Evolutionary conservation across 2,888 invertebrate species (phyloP).

Genomic region (Platycheirus albimanus): DNA sequence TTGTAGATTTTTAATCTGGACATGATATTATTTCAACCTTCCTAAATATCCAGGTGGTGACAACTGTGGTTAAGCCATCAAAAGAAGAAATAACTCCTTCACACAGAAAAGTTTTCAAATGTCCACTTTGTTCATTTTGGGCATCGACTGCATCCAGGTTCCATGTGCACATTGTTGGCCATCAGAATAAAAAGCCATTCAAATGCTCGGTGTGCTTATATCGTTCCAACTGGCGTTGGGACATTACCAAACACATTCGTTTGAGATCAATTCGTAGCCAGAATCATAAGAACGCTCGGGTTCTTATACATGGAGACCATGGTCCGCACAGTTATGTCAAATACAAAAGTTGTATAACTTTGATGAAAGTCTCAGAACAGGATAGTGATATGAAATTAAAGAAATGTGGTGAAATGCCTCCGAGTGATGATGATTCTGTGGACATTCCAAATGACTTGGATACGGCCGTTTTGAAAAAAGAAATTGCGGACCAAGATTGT

Average conservation of each 20-base stretch:
- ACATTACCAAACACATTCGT: conserved; percentile 97
- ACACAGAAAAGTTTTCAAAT: conserved; percentile 92
- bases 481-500: conserved; percentile 77
- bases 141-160: conserved; percentile 95
- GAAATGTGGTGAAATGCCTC: conserved; percentile 82
- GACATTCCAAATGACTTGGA: conserved; percentile 83
- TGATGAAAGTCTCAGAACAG: conserved; percentile 85
- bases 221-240: conserved; percentile 98
- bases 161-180: conserved; percentile 96
- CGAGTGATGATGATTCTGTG: conserved; percentile 83
- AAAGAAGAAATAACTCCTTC: conserved; percentile 86
- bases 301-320: conserved; percentile 95
- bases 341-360: conserved; percentile 93
- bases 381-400: conserved; percentile 78
- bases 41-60: no score
- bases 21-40: no score
- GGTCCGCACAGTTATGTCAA: conserved; percentile 95
- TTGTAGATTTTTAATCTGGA: no score
- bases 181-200: conserved; percentile 96
- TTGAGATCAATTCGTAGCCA: conserved; percentile 93
- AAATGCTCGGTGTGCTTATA: conserved; percentile 97
- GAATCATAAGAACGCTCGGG: conserved; percentile 90
- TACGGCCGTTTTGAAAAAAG: conserved; percentile 77
- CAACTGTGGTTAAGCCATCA: conserved; percentile 85
- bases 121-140: conserved; percentile 95